These are phyloP conservation scores for Lordiphosa stackelbergi DNA, from an alignment of 1,140 invertebrate genomes.

Conservation along the genomic window DNA sequence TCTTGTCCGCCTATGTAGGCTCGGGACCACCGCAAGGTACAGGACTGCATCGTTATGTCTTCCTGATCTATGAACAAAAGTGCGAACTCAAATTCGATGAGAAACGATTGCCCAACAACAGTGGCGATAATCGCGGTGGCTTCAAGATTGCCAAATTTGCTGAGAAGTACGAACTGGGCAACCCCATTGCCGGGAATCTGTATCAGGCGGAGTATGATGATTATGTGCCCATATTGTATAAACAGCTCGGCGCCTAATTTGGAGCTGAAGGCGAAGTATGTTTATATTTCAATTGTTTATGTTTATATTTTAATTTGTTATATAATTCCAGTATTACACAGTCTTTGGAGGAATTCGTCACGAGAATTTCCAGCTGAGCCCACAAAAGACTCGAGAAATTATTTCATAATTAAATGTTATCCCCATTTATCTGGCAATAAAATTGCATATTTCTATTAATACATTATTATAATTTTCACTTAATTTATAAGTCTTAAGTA, in stretches of 20 bases:
- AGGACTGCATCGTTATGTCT: conserved; percentile 94
- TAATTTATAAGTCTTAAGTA: too few relatives aligned
- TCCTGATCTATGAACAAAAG: conserved; percentile 89
- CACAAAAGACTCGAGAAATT: too few relatives aligned
- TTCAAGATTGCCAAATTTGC: conserved; percentile 87
- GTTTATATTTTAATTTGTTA: too few relatives aligned
- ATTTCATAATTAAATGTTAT: too few relatives aligned
- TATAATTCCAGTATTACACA: too few relatives aligned
- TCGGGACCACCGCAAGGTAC: conserved; percentile 90
- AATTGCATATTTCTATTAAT: too few relatives aligned
- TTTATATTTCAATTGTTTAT: too few relatives aligned
- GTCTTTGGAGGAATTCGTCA: too few relatives aligned
- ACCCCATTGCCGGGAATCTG: conserved; percentile 92
- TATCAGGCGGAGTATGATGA: conserved; percentile 94
- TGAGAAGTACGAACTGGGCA: conserved; percentile 86
- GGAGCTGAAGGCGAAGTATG: too few relatives aligned
- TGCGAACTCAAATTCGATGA: conserved; percentile 65
- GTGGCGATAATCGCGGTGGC: conserved; percentile 84
- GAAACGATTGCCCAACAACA: conserved; percentile 79
- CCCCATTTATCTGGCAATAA: too few relatives aligned
- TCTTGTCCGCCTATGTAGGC: conserved; percentile 89
- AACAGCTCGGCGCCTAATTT: conserved; percentile 58
- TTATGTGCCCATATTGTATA: conserved; percentile 85
- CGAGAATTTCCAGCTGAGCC: too few relatives aligned
- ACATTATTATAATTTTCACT: too few relatives aligned